These are phyloP conservation scores for Metacarcinus magister DNA, from an alignment of 2,888 invertebrate genomes.

Conservation along the genomic window DNA sequence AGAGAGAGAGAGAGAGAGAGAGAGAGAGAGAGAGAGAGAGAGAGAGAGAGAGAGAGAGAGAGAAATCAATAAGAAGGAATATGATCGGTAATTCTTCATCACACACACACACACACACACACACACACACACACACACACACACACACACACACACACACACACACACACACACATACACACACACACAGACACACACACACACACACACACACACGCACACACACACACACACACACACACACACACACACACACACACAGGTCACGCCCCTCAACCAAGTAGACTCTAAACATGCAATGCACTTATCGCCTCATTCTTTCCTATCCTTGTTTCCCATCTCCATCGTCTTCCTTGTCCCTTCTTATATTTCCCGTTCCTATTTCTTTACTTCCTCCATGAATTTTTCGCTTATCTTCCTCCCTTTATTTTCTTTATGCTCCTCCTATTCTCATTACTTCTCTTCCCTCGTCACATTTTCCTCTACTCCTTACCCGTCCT, in stretches of 20 bases:
- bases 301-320: not conserved
- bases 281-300: not conserved
- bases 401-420: not conserved
- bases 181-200: conserved; percentile 41
- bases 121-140: conserved; percentile 45
- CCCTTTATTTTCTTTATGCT: not conserved
- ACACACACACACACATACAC: conserved; percentile 45
- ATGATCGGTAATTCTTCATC: not conserved
- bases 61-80: not conserved
- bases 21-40: conserved; percentile 39
- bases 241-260: conserved; percentile 21
- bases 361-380: not conserved
- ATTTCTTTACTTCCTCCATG: not conserved
- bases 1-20: conserved; percentile 26
- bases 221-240: conserved; percentile 48
- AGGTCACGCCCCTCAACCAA: not conserved
- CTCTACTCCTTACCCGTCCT: not conserved
- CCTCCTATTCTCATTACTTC: not conserved
- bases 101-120: conserved; percentile 28
- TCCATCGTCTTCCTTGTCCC: not conserved
- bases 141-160: conserved; percentile 45
- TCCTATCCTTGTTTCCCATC: not conserved
- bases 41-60: not conserved
- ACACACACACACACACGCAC: conserved; percentile 23
- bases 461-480: not conserved